Evolutionary conservation across 2,113 vertebrate genomes (phyloP).

Genomic region (Grus americana): DNA sequence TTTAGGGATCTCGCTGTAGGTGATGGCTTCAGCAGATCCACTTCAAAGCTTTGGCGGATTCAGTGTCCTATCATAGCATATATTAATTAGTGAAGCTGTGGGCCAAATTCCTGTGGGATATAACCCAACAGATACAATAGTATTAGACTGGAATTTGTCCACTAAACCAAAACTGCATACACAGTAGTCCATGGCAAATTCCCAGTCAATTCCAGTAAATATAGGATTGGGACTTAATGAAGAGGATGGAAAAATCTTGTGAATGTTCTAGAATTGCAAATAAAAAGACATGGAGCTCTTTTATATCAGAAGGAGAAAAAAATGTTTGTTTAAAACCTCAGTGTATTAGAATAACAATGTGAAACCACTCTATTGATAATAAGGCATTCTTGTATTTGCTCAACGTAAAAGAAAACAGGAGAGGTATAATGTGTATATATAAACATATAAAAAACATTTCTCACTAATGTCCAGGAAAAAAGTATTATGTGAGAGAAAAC

Average conservation of each 20-base stretch:
- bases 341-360: not conserved
- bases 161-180: not conserved
- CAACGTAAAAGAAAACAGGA: not conserved
- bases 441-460: not conserved
- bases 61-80: slow-evolving; percentile 41
- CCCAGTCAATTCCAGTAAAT: not conserved
- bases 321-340: not conserved
- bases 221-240: not conserved
- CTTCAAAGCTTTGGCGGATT: slow-evolving; percentile 54
- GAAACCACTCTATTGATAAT: not conserved
- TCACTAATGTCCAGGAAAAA: not conserved
- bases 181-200: not conserved
- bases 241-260: not conserved
- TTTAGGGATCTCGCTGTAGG: slow-evolving; percentile 40
- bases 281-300: not conserved
- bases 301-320: not conserved
- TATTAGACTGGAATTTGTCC: slow-evolving; percentile 12
- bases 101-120: not conserved
- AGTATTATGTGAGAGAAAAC: not conserved
- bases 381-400: not conserved
- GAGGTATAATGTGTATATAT: not conserved
- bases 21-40: slow-evolving; percentile 60
- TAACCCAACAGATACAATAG: not conserved
- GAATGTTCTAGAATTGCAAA: not conserved
- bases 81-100: slow-evolving; percentile 40